A percentile compares a stretch with the other conserved stretches of the same genome.
These are phyloP conservation scores for Epirrita christyi DNA, from an alignment of 2,888 invertebrate species.

Conservation along the genomic window DNA sequence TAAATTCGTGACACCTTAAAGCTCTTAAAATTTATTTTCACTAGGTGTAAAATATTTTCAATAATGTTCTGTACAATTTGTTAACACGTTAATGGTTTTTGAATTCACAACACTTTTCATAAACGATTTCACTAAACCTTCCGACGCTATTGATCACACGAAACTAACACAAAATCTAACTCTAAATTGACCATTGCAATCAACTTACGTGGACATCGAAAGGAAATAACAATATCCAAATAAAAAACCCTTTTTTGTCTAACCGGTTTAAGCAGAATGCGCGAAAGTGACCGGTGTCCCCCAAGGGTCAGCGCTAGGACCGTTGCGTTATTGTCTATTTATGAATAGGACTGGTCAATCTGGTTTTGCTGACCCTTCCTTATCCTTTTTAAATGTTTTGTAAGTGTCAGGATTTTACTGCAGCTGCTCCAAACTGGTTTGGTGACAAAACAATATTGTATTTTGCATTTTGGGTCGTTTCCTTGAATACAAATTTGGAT, in stretches of 20 bases:
- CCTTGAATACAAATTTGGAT: conserved; percentile 19
- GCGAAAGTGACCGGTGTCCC: conserved; percentile 76
- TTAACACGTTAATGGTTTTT: too few species aligned
- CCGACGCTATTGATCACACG: conserved; percentile 51
- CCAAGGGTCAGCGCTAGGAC: conserved; percentile 72
- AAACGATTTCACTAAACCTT: conserved; percentile 30
- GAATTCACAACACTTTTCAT: too few species aligned
- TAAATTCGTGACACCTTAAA: too few species aligned
- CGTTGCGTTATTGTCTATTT: conserved; percentile 69
- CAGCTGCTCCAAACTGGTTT: conserved; percentile 72
- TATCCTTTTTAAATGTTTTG: conserved; percentile 66
- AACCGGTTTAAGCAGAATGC: conserved; percentile 69
- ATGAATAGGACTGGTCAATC: conserved; percentile 80
- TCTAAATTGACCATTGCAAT: conserved; percentile 66
- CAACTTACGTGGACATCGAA: conserved; percentile 48
- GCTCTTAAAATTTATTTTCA: too few species aligned
- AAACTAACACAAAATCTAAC: conserved; percentile 50
- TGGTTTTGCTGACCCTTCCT: conserved; percentile 81
- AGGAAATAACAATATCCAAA: conserved; percentile 62
- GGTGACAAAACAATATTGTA: conserved; percentile 44
- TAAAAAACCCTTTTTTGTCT: conserved; percentile 61
- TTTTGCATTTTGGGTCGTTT: conserved; percentile 29
- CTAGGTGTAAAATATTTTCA: too few species aligned
- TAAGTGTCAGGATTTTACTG: conserved; percentile 55
- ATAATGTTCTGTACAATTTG: too few species aligned